These are phyloP conservation scores for Crambe crambe DNA, from an alignment of 37 sponge, comb jelly and placozoan genomes.

Conservation along the genomic window DNA sequence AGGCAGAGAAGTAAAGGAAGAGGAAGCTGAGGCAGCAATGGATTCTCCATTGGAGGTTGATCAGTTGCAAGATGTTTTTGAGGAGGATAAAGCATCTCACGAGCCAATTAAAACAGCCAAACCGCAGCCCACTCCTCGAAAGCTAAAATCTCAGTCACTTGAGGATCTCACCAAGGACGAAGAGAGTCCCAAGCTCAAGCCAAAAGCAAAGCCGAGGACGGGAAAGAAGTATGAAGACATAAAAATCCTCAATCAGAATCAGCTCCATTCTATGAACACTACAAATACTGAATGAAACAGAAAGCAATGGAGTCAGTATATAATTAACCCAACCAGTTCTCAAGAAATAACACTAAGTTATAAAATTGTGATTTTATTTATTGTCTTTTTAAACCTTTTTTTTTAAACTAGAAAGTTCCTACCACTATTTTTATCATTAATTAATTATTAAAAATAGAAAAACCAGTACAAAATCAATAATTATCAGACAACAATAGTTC, in stretches of 20 bases:
- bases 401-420: too few species aligned
- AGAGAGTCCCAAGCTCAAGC: neutral
- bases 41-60: neutral
- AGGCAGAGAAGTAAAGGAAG: neutral
- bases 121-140: neutral
- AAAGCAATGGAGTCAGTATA: too few species aligned
- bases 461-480: neutral
- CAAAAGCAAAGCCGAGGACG: neutral
- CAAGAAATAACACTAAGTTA: too few species aligned
- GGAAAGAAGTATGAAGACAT: neutral
- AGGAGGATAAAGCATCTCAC: neutral
- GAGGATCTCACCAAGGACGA: neutral
- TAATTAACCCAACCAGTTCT: too few species aligned
- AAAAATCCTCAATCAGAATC: neutral
- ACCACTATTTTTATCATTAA: neutral
- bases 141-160: neutral
- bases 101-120: neutral
- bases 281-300: too few species aligned
- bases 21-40: neutral
- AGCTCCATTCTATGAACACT: too few species aligned
- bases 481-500: neutral
- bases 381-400: too few species aligned
- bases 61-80: too few species aligned
- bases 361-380: too few species aligned
- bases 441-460: neutral